Evolutionary conservation across 2,888 invertebrate species (phyloP).

Genomic region (Fragum sueziense): DNA sequence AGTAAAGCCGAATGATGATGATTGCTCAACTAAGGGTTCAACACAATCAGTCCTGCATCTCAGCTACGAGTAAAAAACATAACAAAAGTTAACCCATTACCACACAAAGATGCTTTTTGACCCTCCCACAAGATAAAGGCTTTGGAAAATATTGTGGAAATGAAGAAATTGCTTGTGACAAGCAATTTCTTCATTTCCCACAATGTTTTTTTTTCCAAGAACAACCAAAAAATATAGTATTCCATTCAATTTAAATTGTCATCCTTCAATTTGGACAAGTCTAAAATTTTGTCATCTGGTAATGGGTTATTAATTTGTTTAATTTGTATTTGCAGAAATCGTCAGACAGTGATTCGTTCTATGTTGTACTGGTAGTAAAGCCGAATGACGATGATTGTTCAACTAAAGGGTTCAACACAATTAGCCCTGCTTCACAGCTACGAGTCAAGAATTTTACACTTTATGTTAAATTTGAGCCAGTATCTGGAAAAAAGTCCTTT

Average conservation of each 20-base stretch:
- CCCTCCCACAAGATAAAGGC: background rate
- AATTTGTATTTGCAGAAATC: constrained; percentile 29
- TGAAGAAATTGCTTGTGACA: too few relatives aligned
- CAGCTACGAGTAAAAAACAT: too few relatives aligned
- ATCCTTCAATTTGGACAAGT: too few relatives aligned
- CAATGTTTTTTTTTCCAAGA: background rate
- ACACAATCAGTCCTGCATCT: constrained; percentile 59
- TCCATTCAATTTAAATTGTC: too few relatives aligned
- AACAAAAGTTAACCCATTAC: too few relatives aligned
- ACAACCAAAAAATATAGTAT: too few relatives aligned
- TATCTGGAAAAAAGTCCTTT: too few relatives aligned
- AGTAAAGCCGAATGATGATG: constrained; percentile 87
- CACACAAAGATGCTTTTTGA: too few relatives aligned
- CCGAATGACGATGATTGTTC: constrained; percentile 86
- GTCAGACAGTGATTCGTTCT: constrained; percentile 85
- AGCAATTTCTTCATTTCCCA: background rate
- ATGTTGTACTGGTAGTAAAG: constrained; percentile 90
- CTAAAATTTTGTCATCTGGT: too few relatives aligned
- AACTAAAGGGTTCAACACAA: constrained; percentile 65
- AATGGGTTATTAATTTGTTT: too few relatives aligned
- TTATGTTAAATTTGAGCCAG: too few relatives aligned
- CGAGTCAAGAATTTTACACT: constrained; percentile 67
- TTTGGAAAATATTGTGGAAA: constrained; percentile 1
- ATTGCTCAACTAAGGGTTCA: constrained; percentile 80
- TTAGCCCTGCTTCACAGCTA: constrained; percentile 58